Percentiles rank a stretch among this genome's conserved stretches.
phyloP scores from a whole-genome alignment of 2,888 invertebrate species.

The Eugnorisma glareosa region DNA sequence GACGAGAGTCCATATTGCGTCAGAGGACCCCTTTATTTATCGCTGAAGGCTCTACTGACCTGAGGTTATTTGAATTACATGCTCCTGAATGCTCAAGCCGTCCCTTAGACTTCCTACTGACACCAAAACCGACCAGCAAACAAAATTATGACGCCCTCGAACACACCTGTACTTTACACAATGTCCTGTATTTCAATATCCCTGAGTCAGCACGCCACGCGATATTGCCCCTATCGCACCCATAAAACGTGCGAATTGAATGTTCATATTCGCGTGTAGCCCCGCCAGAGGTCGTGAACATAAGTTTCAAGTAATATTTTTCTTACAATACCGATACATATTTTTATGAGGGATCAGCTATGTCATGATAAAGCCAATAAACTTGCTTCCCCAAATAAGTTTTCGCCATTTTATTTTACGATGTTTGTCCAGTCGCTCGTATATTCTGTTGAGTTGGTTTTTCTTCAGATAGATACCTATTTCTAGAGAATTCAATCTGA shows the following conservation, averaged over 20 bases:
- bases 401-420: conserved; percentile 85
- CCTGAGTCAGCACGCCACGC: conserved; percentile 77
- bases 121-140: conserved; percentile 70
- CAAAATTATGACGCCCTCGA: conserved; percentile 71
- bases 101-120: conserved; percentile 64
- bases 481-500: conserved; percentile 32
- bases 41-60: conserved; percentile 41
- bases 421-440: conserved; percentile 80
- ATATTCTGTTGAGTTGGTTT: conserved; percentile 60
- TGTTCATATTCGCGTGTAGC: conserved; percentile 79
- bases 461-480: conserved; percentile 12
- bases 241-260: conserved; percentile 77
- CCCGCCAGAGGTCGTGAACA: conserved; percentile 68
- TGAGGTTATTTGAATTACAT: conserved; percentile 66
- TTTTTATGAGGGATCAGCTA: conserved; percentile 88
- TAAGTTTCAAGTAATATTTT: conserved; percentile 79
- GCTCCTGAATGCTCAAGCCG: conserved; percentile 56
- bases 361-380: conserved; percentile 87
- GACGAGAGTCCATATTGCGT: not conserved
- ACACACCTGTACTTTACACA: conserved; percentile 80
- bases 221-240: conserved; percentile 73
- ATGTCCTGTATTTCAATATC: conserved; percentile 75
- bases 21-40: conserved; percentile 22
- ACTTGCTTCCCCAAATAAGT: conserved; percentile 85
- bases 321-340: conserved; percentile 86